Percentiles rank a stretch among this genome's conserved stretches.
Evolutionary conservation across 2,113 vertebrate genomes (phyloP).

Genomic region (Bungarus multicinctus): DNA sequence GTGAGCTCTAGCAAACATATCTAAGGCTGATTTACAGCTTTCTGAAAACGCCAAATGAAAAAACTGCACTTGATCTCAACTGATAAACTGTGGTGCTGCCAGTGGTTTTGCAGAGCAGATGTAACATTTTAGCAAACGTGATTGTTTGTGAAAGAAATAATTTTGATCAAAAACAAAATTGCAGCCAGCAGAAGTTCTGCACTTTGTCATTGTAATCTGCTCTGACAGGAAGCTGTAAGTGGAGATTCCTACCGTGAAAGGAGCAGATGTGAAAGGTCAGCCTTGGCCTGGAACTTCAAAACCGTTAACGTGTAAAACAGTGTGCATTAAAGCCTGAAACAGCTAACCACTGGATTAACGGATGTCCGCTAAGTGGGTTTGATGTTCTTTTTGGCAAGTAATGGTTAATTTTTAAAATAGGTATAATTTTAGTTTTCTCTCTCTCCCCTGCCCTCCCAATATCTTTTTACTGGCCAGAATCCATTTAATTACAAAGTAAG

Average conservation of each 20-base stretch:
- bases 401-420: conserved; percentile 67
- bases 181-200: conserved; percentile 87
- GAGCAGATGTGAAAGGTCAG: conserved; percentile 84
- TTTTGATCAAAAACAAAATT: conserved; percentile 93
- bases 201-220: conserved; percentile 83
- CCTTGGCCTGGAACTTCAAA: conserved; percentile 81
- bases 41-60: conserved; percentile 68
- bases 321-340: conserved; percentile 79
- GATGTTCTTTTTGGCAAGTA: conserved; percentile 71
- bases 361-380: conserved; percentile 85
- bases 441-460: neutral
- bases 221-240: conserved; percentile 86
- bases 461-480: conserved; percentile 40
- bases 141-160: conserved; percentile 99
- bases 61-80: conserved; percentile 58
- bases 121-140: conserved; percentile 94
- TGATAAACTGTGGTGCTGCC: conserved; percentile 74
- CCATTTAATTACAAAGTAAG: conserved; percentile 36
- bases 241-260: conserved; percentile 81
- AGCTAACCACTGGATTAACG: conserved; percentile 84
- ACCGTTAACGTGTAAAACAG: conserved; percentile 87
- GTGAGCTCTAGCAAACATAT: neutral
- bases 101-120: conserved; percentile 88
- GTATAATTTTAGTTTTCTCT: conserved; percentile 43
- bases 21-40: conserved; percentile 63